Percentiles rank a stretch among this genome's conserved stretches.
phyloP scores from a whole-genome alignment of 2,888 invertebrate genomes.

The Zele albiditarsus region DNA sequence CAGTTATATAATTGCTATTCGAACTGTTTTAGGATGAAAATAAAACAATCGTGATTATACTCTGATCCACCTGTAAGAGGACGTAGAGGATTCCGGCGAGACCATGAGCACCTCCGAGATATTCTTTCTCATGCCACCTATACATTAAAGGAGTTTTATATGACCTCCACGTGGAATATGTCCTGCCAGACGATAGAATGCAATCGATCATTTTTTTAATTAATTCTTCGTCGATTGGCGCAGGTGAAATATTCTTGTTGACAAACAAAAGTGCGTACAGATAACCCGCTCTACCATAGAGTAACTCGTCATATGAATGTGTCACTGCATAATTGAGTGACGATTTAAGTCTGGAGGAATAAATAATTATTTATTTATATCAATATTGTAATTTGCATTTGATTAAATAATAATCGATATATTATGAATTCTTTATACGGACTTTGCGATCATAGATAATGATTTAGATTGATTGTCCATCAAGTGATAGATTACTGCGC shows the following conservation, averaged over 20 bases:
- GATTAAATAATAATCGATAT: slow-evolving; percentile 36
- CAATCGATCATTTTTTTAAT: slow-evolving; percentile 74
- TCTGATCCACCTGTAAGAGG: slow-evolving; percentile 80
- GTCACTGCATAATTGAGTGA: slow-evolving; percentile 76
- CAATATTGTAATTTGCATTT: slow-evolving; percentile 21
- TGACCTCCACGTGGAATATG: slow-evolving; percentile 75
- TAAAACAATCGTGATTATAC: neutral
- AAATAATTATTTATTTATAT: slow-evolving; percentile 26
- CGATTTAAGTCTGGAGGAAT: slow-evolving; percentile 75
- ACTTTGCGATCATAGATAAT: slow-evolving; percentile 75
- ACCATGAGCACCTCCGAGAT: slow-evolving; percentile 93
- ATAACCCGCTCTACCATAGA: slow-evolving; percentile 91
- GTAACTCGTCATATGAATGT: slow-evolving; percentile 84
- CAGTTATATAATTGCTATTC: slow-evolving; percentile 9
- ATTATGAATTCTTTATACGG: slow-evolving; percentile 50
- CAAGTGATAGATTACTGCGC: slow-evolving; percentile 77
- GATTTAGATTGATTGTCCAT: slow-evolving; percentile 76
- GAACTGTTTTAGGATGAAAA: neutral
- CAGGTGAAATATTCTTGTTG: slow-evolving; percentile 78
- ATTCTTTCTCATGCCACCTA: slow-evolving; percentile 90
- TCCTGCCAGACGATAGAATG: slow-evolving; percentile 79
- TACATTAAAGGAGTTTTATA: slow-evolving; percentile 83
- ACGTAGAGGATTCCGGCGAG: slow-evolving; percentile 88
- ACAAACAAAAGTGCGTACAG: slow-evolving; percentile 85
- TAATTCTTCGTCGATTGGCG: slow-evolving; percentile 76